These are phyloP conservation scores for Gallinago nigripennis DNA, from an alignment of 2,797 vertebrate genomes.

Conservation along the genomic window DNA sequence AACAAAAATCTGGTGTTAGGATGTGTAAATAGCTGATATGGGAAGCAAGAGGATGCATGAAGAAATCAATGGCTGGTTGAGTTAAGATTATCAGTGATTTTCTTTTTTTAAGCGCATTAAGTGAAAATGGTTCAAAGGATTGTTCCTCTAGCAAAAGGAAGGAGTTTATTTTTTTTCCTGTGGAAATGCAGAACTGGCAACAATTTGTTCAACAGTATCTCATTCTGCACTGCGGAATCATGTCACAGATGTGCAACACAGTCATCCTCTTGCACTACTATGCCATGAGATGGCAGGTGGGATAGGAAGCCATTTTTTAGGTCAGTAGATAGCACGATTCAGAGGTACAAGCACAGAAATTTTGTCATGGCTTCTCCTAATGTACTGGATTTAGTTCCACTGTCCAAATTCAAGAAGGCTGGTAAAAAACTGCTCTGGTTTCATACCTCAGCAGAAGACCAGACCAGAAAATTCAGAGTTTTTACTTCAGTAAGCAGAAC, in stretches of 20 bases:
- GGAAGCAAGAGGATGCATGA: not conserved
- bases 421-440: not conserved
- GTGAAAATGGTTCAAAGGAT: not conserved
- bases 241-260: too few relatives aligned
- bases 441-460: not conserved
- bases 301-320: rapidly evolving
- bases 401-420: not conserved
- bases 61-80: not conserved
- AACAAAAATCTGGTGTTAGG: not conserved
- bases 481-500: not conserved
- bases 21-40: not conserved
- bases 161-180: not conserved
- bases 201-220: not conserved
- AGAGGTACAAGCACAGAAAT: rapidly evolving
- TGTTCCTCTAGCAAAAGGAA: not conserved
- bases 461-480: not conserved
- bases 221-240: not conserved
- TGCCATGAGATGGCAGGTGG: rapidly evolving
- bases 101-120: not conserved
- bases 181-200: not conserved
- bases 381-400: not conserved
- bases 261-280: rapidly evolving
- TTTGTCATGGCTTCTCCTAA: not conserved
- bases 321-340: not conserved
- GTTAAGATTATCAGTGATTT: not conserved